Evolutionary conservation across 2,113 vertebrate genomes (phyloP).

Genomic region (Tinamus guttatus): DNA sequence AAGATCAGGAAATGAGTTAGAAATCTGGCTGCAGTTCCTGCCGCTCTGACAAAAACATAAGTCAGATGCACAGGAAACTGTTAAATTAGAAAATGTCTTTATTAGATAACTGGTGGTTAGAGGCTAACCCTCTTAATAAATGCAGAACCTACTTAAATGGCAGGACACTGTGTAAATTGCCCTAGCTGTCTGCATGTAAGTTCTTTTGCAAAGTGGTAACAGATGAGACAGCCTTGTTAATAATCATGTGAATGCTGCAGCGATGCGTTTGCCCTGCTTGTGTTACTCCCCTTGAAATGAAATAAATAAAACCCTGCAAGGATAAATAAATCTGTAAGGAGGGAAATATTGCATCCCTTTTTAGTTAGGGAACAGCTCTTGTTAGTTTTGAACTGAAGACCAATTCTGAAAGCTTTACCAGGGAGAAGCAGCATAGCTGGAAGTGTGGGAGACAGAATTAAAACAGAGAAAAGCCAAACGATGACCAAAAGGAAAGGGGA

Average conservation of each 20-base stretch:
- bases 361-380: not conserved
- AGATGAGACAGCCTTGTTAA: not conserved
- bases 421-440: not conserved
- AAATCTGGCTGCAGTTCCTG: conserved; percentile 26
- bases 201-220: conserved; percentile 20
- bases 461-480: not conserved
- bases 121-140: not conserved
- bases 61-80: conserved; percentile 50
- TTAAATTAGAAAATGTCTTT: conserved; percentile 69
- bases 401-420: conserved; percentile 3
- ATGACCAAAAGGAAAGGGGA: conserved; percentile 39
- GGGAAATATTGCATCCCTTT: not conserved
- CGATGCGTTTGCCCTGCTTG: not conserved
- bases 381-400: not conserved
- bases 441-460: not conserved
- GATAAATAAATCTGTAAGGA: not conserved
- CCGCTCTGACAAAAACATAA: not conserved
- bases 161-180: not conserved
- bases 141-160: not conserved
- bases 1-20: conserved; percentile 34
- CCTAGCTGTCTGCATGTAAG: not conserved
- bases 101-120: conserved; percentile 59
- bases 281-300: not conserved
- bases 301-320: not conserved
- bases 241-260: not conserved